Conservation (phyloP, 2,797 vertebrate species). For the Acanthurus tractus region DNA sequence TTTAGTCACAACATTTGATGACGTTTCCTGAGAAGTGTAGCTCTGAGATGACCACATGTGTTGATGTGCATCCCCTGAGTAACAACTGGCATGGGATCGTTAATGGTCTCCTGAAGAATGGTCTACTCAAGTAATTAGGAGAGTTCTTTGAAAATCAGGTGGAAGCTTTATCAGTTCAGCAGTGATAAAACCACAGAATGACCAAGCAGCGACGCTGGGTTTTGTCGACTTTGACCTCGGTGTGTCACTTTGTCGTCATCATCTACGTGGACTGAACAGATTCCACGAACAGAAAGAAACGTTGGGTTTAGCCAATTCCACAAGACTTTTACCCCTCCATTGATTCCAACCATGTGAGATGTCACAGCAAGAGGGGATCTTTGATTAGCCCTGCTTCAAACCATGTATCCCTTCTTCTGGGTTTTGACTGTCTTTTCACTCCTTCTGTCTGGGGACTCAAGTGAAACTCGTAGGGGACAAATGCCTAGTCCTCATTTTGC, state of each 20-base stretch:
- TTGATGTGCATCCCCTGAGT: neutral
- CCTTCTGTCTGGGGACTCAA: no score
- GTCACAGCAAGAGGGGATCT: neutral
- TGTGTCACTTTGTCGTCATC: neutral
- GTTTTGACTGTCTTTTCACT: no score
- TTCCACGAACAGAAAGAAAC: neutral
- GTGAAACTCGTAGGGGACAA: no score
- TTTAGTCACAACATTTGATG: no score
- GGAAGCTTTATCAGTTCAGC: constrained; percentile 9
- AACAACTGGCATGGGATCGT: no score
- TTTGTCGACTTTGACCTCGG: constrained; percentile 26
- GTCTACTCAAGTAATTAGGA: no score
- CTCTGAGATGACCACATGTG: neutral
- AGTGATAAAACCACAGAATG: neutral
- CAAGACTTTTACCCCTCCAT: neutral
- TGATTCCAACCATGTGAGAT: neutral
- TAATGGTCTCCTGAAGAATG: no score
- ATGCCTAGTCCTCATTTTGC: no score
- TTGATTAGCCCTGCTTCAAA: neutral
- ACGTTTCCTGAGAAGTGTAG: neutral
- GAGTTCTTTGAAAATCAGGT: no score
- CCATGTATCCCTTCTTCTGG: neutral
- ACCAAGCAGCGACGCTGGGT: neutral
- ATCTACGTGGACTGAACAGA: neutral
- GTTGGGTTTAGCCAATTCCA: neutral